Base-by-base conservation (phyloP, 2,888 invertebrate species). In the Tetanocera ferruginea region DNA sequence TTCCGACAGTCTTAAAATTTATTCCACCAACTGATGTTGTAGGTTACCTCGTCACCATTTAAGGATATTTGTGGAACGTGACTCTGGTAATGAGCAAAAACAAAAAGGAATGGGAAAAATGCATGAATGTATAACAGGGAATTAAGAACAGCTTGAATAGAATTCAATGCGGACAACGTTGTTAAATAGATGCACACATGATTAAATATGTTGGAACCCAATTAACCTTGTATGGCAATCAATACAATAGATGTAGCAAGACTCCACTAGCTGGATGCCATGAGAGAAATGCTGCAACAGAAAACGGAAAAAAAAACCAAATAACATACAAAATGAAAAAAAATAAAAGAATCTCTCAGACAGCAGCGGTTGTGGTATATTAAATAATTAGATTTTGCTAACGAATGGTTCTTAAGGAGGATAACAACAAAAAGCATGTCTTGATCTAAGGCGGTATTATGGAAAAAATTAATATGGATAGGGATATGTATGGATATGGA, bases 181-280 rank as follows among this genome's bases (percentile, higher is more conserved):
- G 51, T 37, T 19, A 66, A 66, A 66, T 66, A 34, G 37, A 66
- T 66, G 31, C 62, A 55, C 66, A 52, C 34, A 55, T 67, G 75
- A 75, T 67, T 66, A 67, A 66, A 51, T 51, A 75, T 67, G 66
- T 31, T 67, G 66, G 52, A 75, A 67, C 64, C 75, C 75, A 75
- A 75, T 75, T 75, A 75, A 67, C 75, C 75, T 75, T 75, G 34
- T 75, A 75, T 75, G 75, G 75, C 51, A 37, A 23, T 25, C 64
- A 75, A 23, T n/a, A 57, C 66, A 66, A 52, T 75, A 60, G 17
- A 60, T 37, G 60, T n/a, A 14, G 34, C 28, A 25, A 34, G 2
- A 8, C 0, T 69, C n/a, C 11, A 11, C 8, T 25, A 23, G 67
- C 11, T 69, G 69, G 37, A n/a, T 25, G 28, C 43, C 69, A 69